Conservation (phyloP, 1,140 invertebrate species). For the Dryas iulia region DNA sequence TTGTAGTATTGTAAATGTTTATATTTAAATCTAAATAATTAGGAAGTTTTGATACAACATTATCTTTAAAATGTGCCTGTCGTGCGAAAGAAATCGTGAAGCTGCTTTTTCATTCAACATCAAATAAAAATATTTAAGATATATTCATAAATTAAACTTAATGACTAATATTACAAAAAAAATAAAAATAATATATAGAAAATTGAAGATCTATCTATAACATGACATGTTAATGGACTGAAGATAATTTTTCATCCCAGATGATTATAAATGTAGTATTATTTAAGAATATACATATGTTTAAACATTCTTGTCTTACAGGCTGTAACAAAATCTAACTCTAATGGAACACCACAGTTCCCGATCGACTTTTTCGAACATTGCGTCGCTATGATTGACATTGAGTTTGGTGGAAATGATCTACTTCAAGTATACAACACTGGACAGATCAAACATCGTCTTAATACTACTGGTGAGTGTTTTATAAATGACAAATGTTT, state of each 20-base stretch:
- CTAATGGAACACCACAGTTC: slow-evolving; percentile 82
- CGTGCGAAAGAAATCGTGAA: no score
- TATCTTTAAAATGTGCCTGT: no score
- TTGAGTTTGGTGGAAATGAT: slow-evolving; percentile 98
- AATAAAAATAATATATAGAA: no score
- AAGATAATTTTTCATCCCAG: no score
- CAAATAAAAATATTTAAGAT: no score
- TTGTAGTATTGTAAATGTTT: neutral
- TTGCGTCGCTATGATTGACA: slow-evolving; percentile 93
- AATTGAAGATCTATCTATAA: no score
- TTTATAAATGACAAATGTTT: no score
- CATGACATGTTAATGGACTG: no score
- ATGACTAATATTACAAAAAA: no score
- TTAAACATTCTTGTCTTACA: slow-evolving; percentile 23
- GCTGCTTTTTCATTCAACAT: no score
- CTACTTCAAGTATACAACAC: slow-evolving; percentile 96
- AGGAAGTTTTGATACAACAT: neutral
- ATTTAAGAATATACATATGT: neutral
- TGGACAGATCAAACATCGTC: slow-evolving; percentile 95
- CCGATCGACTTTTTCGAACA: slow-evolving; percentile 98
- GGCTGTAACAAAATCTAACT: slow-evolving; percentile 61
- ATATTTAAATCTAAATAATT: neutral
- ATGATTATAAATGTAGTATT: neutral
- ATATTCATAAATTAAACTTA: no score
- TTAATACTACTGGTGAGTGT: slow-evolving; percentile 87